A percentile compares a stretch with the other conserved stretches of the same genome.
phyloP scores from a whole-genome alignment of 1,140 invertebrate genomes.

The Epicauta chinensis region DNA sequence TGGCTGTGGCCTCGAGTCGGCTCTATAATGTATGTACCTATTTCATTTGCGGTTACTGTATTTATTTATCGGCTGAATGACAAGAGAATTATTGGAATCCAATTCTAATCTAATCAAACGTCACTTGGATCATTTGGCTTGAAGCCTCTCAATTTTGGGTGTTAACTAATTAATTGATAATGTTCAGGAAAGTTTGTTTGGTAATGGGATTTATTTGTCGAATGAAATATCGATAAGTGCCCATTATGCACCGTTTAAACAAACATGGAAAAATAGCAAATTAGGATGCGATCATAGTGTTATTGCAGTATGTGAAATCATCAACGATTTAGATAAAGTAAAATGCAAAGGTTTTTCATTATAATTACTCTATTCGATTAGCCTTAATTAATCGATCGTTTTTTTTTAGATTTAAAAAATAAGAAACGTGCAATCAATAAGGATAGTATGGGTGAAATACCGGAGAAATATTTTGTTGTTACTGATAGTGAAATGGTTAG shows the following conservation, averaged over 20 bases:
- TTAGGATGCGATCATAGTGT: slow-evolving; percentile 67
- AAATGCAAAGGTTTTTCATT: slow-evolving; percentile 41
- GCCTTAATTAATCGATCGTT: too few relatives aligned
- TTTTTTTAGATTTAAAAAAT: slow-evolving; percentile 35
- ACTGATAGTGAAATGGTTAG: slow-evolving; percentile 69
- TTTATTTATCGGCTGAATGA: too few relatives aligned
- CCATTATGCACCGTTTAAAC: slow-evolving; percentile 60
- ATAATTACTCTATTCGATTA: slow-evolving; percentile 5
- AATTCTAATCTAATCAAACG: too few relatives aligned
- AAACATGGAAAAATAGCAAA: slow-evolving; percentile 65
- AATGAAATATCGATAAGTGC: slow-evolving; percentile 64
- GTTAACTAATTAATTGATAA: slow-evolving; percentile 9
- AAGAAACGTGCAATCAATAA: slow-evolving; percentile 38
- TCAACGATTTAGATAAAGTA: slow-evolving; percentile 60
- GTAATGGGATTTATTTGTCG: slow-evolving; percentile 70
- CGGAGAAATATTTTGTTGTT: slow-evolving; percentile 67
- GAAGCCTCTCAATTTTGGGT: too few relatives aligned
- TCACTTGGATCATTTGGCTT: too few relatives aligned
- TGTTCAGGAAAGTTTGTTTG: slow-evolving; percentile 60
- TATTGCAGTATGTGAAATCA: slow-evolving; percentile 71
- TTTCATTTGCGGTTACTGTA: too few relatives aligned
- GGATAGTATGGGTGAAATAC: slow-evolving; percentile 51
- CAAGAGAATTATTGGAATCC: too few relatives aligned
- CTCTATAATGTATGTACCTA: too few relatives aligned
- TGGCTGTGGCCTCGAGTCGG: too few relatives aligned